Evolutionary conservation across 2,888 invertebrate species (phyloP), one percentile per base, ranked within the genome.

Genomic region (Callyntrura sp.): DNA sequence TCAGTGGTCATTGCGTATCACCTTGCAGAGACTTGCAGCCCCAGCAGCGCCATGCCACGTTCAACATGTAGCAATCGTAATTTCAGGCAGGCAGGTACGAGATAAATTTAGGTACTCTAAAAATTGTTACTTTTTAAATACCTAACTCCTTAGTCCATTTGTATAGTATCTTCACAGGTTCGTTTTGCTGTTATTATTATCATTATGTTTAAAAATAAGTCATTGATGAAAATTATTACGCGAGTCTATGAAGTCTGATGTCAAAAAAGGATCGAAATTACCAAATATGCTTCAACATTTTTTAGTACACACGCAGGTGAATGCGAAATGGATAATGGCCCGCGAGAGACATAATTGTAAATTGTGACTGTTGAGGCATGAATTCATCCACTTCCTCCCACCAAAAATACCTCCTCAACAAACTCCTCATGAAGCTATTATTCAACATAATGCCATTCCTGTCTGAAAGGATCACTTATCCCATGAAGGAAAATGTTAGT

Each of bases 1-100:
- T 82, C 82, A 82, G 11, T 62, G 82, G 82, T 23, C 62, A 62
- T 62, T 82, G 62, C 82, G 45, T 62, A 82, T 45, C 65, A 62
- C 60, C 17, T 62, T 9, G 20, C 11, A 9, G 9, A 12, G 9
- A 12, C 62, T 23, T 25, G 35, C 35, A 5, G 35, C 35, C 35
- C 9, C 35, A 28, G 35, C 68, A 68, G 5, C n/a, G 35, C 45
- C 43, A 70, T 57, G 14, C 0, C 8, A 57, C 57, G 14, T 57
- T 51, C 35, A 35, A 35, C 35, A 35, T 35, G 45, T 70, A 23
- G 25, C 23, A 6, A 62, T 62, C 51, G 12, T 51, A 51, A 14
- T 11, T 51, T 25, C 0, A n/a, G n/a, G 20, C 14, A 45, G 17
- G 70, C 17, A 70, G 70, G 70, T 45, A 70, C 6, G 35, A 35